These are phyloP conservation scores for Neria commutata DNA, from an alignment of 2,888 invertebrate genomes.

Conservation along the genomic window DNA sequence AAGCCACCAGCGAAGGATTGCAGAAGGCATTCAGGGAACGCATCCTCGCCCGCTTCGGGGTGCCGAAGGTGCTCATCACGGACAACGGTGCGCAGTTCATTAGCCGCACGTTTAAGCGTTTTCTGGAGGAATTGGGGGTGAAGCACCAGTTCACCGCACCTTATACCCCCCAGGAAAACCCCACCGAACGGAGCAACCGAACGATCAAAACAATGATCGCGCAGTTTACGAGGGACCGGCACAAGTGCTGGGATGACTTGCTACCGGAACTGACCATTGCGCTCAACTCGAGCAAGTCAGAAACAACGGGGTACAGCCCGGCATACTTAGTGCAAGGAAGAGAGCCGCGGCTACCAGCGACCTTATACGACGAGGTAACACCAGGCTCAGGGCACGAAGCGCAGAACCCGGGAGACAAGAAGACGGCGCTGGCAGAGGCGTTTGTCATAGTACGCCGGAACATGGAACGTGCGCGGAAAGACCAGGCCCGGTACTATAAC, in stretches of 20 bases:
- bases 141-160: constrained; percentile 8
- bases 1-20: constrained; percentile 4
- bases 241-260: not conserved
- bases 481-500: constrained; percentile 1
- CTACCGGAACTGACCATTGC: constrained; percentile 9
- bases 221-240: not conserved
- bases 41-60: constrained; percentile 17
- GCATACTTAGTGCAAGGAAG: not conserved
- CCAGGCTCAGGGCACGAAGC: no score
- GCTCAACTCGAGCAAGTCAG: constrained; percentile 2
- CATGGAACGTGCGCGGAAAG: not conserved
- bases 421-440: no score
- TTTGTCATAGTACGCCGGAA: not conserved
- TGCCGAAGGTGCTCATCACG: constrained; percentile 6
- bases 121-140: not conserved
- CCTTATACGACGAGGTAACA: not conserved
- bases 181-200: constrained; percentile 12
- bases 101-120: constrained; percentile 2
- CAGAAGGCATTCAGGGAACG: constrained; percentile 4
- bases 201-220: constrained; percentile 15
- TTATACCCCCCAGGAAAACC: constrained; percentile 14
- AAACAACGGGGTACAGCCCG: constrained; percentile 4
- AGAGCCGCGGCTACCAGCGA: not conserved
- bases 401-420: no score
- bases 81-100: constrained; percentile 12